Conservation (phyloP, 2,113 vertebrate species). For the Hipposideros armiger region DNA sequence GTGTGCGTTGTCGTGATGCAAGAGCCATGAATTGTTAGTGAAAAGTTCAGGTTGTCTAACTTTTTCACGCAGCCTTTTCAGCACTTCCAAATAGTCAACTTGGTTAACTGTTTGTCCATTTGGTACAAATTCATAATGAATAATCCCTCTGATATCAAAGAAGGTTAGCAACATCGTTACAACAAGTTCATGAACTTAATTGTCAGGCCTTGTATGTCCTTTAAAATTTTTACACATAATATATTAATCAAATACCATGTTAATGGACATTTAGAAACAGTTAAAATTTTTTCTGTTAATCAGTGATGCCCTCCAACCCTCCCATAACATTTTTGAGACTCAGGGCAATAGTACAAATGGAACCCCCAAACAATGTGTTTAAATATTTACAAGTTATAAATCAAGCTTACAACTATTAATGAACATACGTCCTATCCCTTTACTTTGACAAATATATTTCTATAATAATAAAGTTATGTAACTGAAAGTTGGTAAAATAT, state of each 20-base stretch:
- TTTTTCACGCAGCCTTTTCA: no score
- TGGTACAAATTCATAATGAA: no score
- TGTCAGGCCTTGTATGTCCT: neutral
- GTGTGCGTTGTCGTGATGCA: no score
- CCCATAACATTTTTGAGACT: neutral
- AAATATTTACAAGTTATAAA: slow-evolving; percentile 4
- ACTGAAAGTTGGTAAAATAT: neutral
- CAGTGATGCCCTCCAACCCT: neutral
- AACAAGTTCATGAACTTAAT: no score
- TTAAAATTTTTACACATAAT: neutral
- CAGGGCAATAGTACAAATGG: neutral
- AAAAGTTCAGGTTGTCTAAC: no score
- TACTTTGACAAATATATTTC: neutral
- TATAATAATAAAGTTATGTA: neutral
- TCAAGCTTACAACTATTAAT: neutral
- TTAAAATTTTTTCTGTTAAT: neutral
- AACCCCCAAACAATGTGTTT: neutral
- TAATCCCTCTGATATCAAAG: no score
- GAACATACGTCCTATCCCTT: neutral
- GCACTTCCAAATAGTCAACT: no score
- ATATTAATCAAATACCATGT: neutral
- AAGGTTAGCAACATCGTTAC: no score
- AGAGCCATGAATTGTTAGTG: no score
- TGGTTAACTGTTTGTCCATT: no score
- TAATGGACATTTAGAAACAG: neutral